Base-by-base conservation (phyloP, 2,113 vertebrate genomes). In the Corythaeola cristata region DNA sequence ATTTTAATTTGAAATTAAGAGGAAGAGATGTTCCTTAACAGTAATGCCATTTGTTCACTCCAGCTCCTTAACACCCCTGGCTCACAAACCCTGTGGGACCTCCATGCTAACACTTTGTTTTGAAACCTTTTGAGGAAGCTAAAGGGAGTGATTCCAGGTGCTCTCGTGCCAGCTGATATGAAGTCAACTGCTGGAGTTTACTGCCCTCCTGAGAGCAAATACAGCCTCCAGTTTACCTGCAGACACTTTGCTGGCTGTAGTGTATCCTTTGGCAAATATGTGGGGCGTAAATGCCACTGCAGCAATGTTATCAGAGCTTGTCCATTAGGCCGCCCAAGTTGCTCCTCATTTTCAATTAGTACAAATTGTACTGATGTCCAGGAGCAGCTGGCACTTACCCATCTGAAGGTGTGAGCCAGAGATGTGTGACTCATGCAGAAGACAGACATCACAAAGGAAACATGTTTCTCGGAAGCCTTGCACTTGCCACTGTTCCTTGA, bases 401-500 rank as follows among this genome's bases (percentile, higher is more conserved):
- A 49, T 60, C 64, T 64, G 86, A 81, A 81, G 69, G 44, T 63
- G 78, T 15, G 52, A 90, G 83, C 78, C 68, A 67, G 64, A 68
- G 60, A 41, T 10, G 37, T 9, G 79, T 96, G 93, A 93, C 75
- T 95, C 88, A 92, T 18, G 41, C 69, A 92, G 53, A 45, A 78
- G 74, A 81, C 20, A 77, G 73, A 39, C 15, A 52, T 72, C 63
- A 69, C 0, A 0, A 88, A 75, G 60, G 83, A 92, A 90, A 53
- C 3, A 5, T 28, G 5, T 79, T 96, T 96, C 96, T 95, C 4
- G 0, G 91, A 97, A 96, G 41, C 63, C n/a, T 78, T 53, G 33
- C 11, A 11, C 56, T 96, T 74, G 30, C 68, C 33, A 11, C n/a
- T 60, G 19, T 89, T 91, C 67, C 56, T 96, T 94, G 93, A 97